Evolutionary conservation across 1,140 invertebrate genomes (phyloP).

Genomic region (Calliphora vicina): DNA sequence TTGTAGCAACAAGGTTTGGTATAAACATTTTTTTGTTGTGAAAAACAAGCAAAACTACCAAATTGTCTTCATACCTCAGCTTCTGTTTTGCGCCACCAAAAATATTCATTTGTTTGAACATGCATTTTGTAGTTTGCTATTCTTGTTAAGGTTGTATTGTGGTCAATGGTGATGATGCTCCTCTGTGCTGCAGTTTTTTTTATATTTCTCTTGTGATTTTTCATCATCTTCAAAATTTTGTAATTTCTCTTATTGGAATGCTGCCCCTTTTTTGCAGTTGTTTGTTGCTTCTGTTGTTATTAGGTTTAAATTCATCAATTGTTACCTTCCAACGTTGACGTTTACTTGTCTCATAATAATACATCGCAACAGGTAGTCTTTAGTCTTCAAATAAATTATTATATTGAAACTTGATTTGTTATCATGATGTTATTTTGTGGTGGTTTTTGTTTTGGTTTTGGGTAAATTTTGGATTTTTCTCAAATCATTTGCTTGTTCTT

Average conservation of each 20-base stretch:
- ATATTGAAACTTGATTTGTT: slow-evolving; percentile 6
- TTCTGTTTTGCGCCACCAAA: slow-evolving; percentile 33
- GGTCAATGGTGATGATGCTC: slow-evolving; percentile 1
- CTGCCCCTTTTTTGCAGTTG: not conserved
- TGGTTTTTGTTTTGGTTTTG: too few species aligned
- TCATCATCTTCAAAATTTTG: not conserved
- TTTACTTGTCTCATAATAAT: slow-evolving; percentile 29
- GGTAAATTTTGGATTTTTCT: too few species aligned
- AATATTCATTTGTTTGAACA: slow-evolving; percentile 29
- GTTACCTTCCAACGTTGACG: slow-evolving; percentile 12
- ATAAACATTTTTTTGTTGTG: not conserved
- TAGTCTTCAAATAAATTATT: slow-evolving; percentile 11
- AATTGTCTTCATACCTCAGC: slow-evolving; percentile 11
- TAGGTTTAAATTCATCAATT: slow-evolving; percentile 12
- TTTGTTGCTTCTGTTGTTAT: not conserved
- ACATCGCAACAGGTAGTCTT: slow-evolving; percentile 15
- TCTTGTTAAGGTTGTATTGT: not conserved
- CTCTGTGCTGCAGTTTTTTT: not conserved
- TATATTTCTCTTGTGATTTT: not conserved
- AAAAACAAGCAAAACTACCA: not conserved
- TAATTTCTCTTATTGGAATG: slow-evolving; percentile 12
- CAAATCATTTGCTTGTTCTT: too few species aligned
- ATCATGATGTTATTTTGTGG: not conserved
- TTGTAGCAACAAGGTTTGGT: not conserved
- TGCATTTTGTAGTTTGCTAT: too few species aligned